Evolutionary conservation across 2,797 vertebrate genomes (phyloP), one percentile per base, ranked within the genome.

Genomic region (Spondyliosoma cantharus): DNA sequence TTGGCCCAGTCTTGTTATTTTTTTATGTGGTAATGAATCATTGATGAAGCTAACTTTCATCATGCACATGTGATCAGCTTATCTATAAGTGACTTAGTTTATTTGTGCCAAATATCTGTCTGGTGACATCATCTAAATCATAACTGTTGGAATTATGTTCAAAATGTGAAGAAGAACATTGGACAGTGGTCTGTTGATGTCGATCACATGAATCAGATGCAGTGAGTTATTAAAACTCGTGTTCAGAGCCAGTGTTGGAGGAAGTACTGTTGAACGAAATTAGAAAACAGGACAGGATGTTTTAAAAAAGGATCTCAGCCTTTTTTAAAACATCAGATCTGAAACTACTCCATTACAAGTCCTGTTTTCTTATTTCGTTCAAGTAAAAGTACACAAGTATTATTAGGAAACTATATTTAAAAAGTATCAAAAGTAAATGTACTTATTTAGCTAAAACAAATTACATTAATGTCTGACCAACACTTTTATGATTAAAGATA

Each of bases 181-280:
- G 22, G 27, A 37, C 6, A 32, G 13, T 24, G 19, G 13, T 37
- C 69, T 49, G 68, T 12, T 53, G 58, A 45, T 27, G 9, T 43
- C 19, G 20, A 46, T 64, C 60, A 63, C 71, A 56, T 57, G 71
- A 49, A n/a, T 27, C 59, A 53, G 5, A 57, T 2, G 7, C 49
- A 54, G n/a, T 27, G 3, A 8, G 25, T 57, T 29, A 19, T 49
- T 42, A 20, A 43, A 42, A 66, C 29, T 59, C 9, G 11, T 57
- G 37, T 22, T 61, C 59, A 13, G 3, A 66, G 22, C 14, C 53
- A 29, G 24, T 17, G 32, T 4, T 17, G 1, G 66, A 57, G 19
- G 7, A 57, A 57, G 42, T 20, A n/a, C n/a, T n/a, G n/a, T n/a
- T n/a, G n/a, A n/a, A n/a, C n/a, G n/a, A n/a, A n/a, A n/a, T n/a